Conservation (phyloP, 2,113 vertebrate species). For the Mohoua ochrocephala region DNA sequence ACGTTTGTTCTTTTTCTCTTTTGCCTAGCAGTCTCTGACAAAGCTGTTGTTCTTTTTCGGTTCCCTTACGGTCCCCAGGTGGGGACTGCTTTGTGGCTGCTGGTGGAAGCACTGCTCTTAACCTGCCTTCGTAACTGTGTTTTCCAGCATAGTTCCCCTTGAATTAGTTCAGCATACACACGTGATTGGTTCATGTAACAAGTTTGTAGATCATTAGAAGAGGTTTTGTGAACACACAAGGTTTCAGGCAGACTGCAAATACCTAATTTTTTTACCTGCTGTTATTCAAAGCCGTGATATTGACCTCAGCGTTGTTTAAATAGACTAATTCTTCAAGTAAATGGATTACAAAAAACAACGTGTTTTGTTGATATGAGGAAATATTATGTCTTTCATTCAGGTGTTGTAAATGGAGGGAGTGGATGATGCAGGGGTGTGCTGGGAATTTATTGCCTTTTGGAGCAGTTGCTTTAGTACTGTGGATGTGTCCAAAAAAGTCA, state of each 20-base stretch:
- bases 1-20: background rate
- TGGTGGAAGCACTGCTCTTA: background rate
- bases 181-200: fast-evolving
- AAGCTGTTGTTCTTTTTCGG: background rate
- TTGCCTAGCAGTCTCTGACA: background rate
- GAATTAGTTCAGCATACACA: background rate
- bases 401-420: background rate
- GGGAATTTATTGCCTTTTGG: background rate
- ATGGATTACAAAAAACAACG: background rate
- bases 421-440: background rate
- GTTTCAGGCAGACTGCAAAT: background rate
- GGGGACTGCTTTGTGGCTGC: background rate
- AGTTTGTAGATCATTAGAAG: background rate
- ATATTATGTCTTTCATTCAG: background rate
- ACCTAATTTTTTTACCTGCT: background rate
- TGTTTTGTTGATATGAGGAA: background rate
- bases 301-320: background rate
- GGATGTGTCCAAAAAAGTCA: background rate
- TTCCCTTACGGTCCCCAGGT: background rate
- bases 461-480: background rate
- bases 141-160: background rate
- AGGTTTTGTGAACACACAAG: background rate
- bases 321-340: background rate
- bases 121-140: background rate
- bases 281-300: background rate